Conservation (phyloP, 2,113 vertebrate species). For the Semnornis frantzii region DNA sequence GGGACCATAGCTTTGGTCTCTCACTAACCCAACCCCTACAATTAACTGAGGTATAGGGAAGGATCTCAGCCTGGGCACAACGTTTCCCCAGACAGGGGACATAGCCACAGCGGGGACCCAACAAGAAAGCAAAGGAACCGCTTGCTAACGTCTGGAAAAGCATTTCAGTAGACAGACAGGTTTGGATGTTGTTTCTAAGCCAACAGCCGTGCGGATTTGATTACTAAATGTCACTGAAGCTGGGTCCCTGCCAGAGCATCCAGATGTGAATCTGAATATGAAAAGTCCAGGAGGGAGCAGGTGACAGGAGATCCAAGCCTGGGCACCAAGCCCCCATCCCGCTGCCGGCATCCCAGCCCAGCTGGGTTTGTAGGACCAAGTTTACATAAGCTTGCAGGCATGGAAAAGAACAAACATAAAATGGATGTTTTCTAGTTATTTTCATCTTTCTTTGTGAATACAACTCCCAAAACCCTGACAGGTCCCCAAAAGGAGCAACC, state of each 20-base stretch:
- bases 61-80: rapidly evolving
- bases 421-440: neutral
- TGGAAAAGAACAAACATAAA: neutral
- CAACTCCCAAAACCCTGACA: neutral
- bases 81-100: neutral
- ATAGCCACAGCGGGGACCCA: rapidly evolving
- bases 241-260: constrained; percentile 48
- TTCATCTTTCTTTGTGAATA: neutral
- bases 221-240: neutral
- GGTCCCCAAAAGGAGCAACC: neutral
- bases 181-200: neutral
- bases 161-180: neutral
- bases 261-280: constrained; percentile 65
- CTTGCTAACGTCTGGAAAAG: neutral
- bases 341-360: neutral
- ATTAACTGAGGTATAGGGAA: rapidly evolving
- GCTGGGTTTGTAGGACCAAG: neutral
- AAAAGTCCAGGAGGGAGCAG: constrained; percentile 52
- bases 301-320: neutral
- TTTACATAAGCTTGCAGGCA: neutral
- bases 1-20: neutral
- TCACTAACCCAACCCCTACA: neutral
- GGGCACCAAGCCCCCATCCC: neutral
- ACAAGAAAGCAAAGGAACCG: neutral
- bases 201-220: neutral